phyloP scores from a whole-genome alignment of 2,797 vertebrate species.

The Euthynnus affinis region DNA sequence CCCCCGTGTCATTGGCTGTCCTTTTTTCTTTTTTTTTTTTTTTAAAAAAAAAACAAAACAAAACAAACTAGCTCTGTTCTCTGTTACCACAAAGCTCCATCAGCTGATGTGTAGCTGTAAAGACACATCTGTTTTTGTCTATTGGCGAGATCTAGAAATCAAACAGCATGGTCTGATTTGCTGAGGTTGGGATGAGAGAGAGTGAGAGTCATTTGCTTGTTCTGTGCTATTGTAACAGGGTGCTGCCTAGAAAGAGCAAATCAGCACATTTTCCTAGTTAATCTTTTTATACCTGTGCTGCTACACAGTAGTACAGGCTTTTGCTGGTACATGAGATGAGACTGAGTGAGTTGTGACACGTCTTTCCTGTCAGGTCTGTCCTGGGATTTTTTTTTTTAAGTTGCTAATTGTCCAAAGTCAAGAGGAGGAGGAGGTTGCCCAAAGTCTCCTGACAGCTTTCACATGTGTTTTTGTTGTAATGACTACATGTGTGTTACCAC shows the following conservation, averaged over 20 bases:
- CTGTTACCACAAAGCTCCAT: slow-evolving; percentile 47
- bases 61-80: slow-evolving; percentile 41
- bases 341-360: slow-evolving; percentile 2
- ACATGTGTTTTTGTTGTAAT: slow-evolving; percentile 47
- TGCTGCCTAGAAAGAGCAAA: slow-evolving; percentile 24
- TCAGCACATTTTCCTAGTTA: slow-evolving; percentile 44
- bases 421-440: slow-evolving; percentile 1
- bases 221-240: slow-evolving; percentile 32
- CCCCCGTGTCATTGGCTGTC: slow-evolving; percentile 27
- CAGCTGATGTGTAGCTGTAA: slow-evolving; percentile 58
- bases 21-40: slow-evolving; percentile 1
- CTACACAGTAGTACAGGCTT: not conserved
- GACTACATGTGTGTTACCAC: slow-evolving; percentile 13
- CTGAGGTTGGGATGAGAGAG: slow-evolving; percentile 27
- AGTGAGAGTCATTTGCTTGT: slow-evolving; percentile 36
- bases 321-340: slow-evolving; percentile 2
- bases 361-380: slow-evolving; percentile 9
- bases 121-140: slow-evolving; percentile 68
- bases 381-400: slow-evolving; percentile 21
- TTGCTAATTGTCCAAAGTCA: slow-evolving; percentile 35
- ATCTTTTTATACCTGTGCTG: slow-evolving; percentile 43
- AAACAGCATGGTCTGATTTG: slow-evolving; percentile 41
- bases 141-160: slow-evolving; percentile 61
- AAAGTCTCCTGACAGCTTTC: slow-evolving; percentile 23
- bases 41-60: no score